Percentiles rank a stretch among this genome's conserved stretches.
phyloP scores from a whole-genome alignment of 2,888 invertebrate species.

The Leptogaster cylindrica region DNA sequence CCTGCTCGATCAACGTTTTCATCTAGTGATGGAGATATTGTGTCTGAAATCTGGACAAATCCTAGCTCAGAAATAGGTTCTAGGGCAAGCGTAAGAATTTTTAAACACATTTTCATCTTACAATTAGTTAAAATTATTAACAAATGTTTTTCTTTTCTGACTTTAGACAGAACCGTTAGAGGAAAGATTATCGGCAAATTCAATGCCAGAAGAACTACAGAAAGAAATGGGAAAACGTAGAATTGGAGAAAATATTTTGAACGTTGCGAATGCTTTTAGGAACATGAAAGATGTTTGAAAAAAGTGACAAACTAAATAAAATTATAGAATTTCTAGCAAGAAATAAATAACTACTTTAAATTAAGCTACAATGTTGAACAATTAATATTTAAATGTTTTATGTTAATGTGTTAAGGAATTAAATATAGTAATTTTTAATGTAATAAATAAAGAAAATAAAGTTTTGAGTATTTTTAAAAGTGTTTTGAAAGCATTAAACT shows the following conservation, averaged over 20 bases:
- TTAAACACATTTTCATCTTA: background rate
- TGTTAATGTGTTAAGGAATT: too few relatives aligned
- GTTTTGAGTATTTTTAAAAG: too few relatives aligned
- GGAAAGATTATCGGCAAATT: slow-evolving; percentile 57
- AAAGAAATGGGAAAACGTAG: slow-evolving; percentile 70
- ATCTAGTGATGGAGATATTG: slow-evolving; percentile 60
- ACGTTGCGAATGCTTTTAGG: slow-evolving; percentile 45
- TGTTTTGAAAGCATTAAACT: too few relatives aligned
- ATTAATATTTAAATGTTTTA: too few relatives aligned
- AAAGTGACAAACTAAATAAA: too few relatives aligned
- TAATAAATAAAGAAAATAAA: too few relatives aligned
- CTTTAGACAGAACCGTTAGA: slow-evolving; percentile 50
- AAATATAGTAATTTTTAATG: too few relatives aligned
- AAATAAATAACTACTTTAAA: too few relatives aligned
- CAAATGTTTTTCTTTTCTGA: background rate
- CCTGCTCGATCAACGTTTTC: slow-evolving; percentile 78
- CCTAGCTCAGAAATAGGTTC: slow-evolving; percentile 57
- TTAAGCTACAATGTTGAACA: too few relatives aligned
- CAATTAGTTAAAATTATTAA: background rate
- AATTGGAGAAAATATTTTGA: slow-evolving; percentile 62
- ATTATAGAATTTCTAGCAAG: too few relatives aligned
- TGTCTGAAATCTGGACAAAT: slow-evolving; percentile 76
- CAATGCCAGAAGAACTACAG: slow-evolving; percentile 70
- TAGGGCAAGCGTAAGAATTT: slow-evolving; percentile 3
- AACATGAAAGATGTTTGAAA: background rate